Conservation (phyloP, 2,888 invertebrate species). For the Deilephila elpenor region DNA sequence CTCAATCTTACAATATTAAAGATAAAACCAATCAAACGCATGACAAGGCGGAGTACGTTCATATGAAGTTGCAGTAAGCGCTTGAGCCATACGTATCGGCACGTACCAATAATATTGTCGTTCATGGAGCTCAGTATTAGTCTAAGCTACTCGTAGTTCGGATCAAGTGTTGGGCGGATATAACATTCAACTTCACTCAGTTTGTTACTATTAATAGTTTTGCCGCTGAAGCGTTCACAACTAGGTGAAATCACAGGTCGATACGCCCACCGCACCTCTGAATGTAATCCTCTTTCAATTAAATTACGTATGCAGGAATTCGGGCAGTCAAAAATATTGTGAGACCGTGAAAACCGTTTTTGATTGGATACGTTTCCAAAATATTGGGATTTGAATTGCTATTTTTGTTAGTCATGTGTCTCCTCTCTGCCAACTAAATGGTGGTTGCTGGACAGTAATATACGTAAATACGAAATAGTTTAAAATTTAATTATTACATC, state of each 20-base stretch:
- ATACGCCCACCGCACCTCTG: background rate
- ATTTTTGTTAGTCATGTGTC: too few relatives aligned
- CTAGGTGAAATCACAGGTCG: conserved; percentile 6
- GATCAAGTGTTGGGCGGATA: conserved; percentile 24
- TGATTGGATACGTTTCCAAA: too few relatives aligned
- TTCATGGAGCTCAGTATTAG: conserved; percentile 5
- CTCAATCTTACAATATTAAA: background rate
- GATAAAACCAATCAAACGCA: background rate
- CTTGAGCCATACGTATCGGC: background rate
- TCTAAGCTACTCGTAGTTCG: conserved; percentile 8
- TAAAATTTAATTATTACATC: background rate
- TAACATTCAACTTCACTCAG: conserved; percentile 27
- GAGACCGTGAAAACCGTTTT: background rate
- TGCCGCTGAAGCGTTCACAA: background rate
- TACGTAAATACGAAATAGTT: too few relatives aligned
- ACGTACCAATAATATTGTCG: background rate
- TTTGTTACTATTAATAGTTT: conserved; percentile 18
- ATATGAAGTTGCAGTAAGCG: background rate
- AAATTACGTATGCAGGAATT: background rate
- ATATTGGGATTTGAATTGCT: too few relatives aligned
- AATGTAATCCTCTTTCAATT: background rate
- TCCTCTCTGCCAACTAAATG: too few relatives aligned
- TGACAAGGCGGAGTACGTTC: background rate
- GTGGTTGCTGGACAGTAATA: too few relatives aligned
- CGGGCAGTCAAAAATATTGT: background rate